A percentile compares a stretch with the other conserved stretches of the same genome.
Conservation (phyloP, 2,797 vertebrate species). For the Sebastolobus alascanus region DNA sequence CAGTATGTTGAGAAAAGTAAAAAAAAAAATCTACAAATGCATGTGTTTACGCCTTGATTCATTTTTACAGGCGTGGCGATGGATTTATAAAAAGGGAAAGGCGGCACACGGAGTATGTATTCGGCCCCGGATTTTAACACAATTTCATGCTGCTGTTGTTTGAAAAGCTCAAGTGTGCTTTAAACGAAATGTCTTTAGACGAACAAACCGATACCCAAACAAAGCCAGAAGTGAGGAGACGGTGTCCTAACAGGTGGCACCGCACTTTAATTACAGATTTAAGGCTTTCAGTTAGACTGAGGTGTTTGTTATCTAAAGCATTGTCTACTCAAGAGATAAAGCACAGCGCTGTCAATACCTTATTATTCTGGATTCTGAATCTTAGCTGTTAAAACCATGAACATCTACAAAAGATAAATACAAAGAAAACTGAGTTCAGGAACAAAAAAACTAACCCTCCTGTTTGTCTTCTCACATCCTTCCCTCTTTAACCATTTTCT, state of each 20-base stretch:
- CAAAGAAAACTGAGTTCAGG: neutral
- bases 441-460: neutral
- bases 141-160: neutral
- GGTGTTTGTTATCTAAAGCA: constrained; percentile 29
- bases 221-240: constrained; percentile 21
- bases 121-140: neutral
- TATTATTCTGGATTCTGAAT: constrained; percentile 11
- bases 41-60: neutral
- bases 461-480: neutral
- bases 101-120: neutral
- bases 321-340: constrained; percentile 13
- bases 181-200: constrained; percentile 5
- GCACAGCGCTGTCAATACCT: neutral
- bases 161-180: neutral
- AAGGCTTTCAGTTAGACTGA: constrained; percentile 30
- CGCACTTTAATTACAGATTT: constrained; percentile 25
- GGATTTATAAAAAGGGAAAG: neutral
- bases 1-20: neutral
- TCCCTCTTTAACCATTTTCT: neutral
- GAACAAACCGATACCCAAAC: constrained; percentile 2
- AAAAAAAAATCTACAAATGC: neutral
- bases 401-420: neutral
- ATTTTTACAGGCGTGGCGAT: neutral
- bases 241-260: constrained; percentile 36
- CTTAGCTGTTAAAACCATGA: constrained; percentile 21